These are phyloP conservation scores for Amphiprion clarkii DNA, from an alignment of 2,797 vertebrate species.

Conservation along the genomic window DNA sequence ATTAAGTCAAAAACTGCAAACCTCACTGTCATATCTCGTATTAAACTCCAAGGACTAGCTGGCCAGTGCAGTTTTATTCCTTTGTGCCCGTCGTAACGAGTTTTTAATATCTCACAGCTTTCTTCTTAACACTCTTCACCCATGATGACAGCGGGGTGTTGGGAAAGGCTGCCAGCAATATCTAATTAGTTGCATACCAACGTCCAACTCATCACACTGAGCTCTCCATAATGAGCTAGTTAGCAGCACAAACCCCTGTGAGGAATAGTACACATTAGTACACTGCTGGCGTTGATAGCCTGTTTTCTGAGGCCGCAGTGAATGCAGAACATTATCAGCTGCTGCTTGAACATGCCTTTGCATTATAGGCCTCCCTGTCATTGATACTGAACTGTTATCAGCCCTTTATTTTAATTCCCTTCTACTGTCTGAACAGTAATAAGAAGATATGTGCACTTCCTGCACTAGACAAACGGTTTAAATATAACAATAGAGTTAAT, in stretches of 20 bases:
- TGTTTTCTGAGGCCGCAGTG: slow-evolving; percentile 13
- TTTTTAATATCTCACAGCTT: slow-evolving; percentile 22
- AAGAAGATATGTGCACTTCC: background rate
- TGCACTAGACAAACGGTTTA: background rate
- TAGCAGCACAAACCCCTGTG: slow-evolving; percentile 31
- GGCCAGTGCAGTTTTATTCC: slow-evolving; percentile 7
- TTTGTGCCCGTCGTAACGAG: slow-evolving; percentile 6
- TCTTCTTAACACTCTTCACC: slow-evolving; percentile 1
- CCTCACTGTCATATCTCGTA: background rate
- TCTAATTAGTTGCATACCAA: slow-evolving; percentile 56
- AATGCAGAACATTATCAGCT: background rate
- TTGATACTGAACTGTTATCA: background rate
- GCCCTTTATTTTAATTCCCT: background rate
- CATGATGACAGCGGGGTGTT: slow-evolving; percentile 5
- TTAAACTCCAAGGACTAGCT: background rate
- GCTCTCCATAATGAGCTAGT: slow-evolving; percentile 45
- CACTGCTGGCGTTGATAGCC: background rate
- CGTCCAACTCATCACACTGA: slow-evolving; percentile 32
- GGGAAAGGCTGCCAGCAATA: slow-evolving; percentile 36
- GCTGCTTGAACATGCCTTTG: background rate
- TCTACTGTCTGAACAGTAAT: background rate
- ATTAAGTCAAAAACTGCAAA: background rate
- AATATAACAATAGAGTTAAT: background rate
- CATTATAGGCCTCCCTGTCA: background rate
- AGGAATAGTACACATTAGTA: slow-evolving; percentile 26